Conservation (phyloP, 2,113 vertebrate species). For the Donacobius atricapilla region DNA sequence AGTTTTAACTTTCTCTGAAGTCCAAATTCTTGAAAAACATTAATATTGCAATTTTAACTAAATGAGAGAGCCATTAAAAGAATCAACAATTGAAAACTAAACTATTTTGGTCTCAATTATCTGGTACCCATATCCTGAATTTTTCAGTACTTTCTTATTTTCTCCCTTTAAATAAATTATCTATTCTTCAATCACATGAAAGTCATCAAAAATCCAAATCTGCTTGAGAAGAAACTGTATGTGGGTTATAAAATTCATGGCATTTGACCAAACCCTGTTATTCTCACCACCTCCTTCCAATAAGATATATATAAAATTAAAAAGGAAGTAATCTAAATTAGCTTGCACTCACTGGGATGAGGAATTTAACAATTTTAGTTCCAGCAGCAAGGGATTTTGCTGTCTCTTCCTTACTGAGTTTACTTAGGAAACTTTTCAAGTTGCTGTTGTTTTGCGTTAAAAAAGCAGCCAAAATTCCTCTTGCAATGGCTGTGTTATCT, state of each 20-base stretch:
- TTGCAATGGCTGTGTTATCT: constrained; percentile 85
- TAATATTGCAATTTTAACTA: background rate
- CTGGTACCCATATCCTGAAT: accelerated
- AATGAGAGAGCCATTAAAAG: background rate
- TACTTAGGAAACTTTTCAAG: constrained; percentile 80
- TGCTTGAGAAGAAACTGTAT: background rate
- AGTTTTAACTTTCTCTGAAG: background rate
- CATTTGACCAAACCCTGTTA: background rate
- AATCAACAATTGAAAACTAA: background rate
- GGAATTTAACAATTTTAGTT: constrained; percentile 83
- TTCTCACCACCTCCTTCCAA: background rate
- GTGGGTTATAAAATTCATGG: background rate
- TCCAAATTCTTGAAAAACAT: background rate
- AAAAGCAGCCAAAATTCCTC: constrained; percentile 87
- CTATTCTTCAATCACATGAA: background rate
- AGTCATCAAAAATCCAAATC: background rate
- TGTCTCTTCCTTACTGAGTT: constrained; percentile 84
- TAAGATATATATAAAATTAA: background rate
- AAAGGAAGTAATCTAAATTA: background rate
- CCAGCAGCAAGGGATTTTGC: constrained; percentile 80
- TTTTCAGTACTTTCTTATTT: background rate
- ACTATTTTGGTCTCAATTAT: background rate
- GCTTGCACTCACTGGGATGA: constrained; percentile 77
- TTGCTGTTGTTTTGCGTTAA: constrained; percentile 85
- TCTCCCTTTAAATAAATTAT: background rate